Evolutionary conservation across 2,888 invertebrate species (phyloP).

Genomic region (Lutraria lutraria): DNA sequence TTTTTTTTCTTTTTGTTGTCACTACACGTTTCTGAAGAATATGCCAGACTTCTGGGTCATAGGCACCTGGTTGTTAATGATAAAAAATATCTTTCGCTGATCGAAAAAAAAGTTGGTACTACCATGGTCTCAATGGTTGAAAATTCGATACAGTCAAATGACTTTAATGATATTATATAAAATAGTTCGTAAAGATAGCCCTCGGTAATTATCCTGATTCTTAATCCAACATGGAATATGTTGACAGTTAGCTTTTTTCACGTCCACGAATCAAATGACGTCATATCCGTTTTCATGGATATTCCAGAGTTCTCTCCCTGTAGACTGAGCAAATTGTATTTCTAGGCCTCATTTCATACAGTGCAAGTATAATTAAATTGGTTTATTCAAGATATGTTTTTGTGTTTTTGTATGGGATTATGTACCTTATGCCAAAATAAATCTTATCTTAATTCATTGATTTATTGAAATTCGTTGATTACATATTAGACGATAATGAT

Average conservation of each 20-base stretch:
- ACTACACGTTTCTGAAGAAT: not conserved
- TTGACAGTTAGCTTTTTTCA: conserved; percentile 34
- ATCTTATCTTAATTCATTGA: too few relatives aligned
- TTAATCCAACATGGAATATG: not conserved
- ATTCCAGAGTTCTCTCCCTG: too few relatives aligned
- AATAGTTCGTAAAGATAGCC: not conserved
- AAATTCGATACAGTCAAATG: not conserved
- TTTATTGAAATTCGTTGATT: too few relatives aligned
- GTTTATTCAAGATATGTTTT: too few relatives aligned
- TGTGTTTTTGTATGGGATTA: too few relatives aligned
- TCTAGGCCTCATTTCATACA: too few relatives aligned
- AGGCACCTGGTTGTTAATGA: not conserved
- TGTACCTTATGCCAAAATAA: too few relatives aligned
- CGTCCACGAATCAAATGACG: conserved; percentile 64
- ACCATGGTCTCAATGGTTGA: not conserved
- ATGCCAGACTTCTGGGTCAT: not conserved
- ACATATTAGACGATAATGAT: too few relatives aligned
- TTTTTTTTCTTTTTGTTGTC: conserved; percentile 7
- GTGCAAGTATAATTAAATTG: too few relatives aligned
- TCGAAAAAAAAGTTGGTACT: too few relatives aligned
- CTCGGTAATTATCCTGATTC: not conserved
- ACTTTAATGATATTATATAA: not conserved
- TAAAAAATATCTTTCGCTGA: too few relatives aligned
- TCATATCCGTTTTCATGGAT: conserved; percentile 48
- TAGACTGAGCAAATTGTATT: too few relatives aligned